phyloP scores from a whole-genome alignment of 2,888 invertebrate genomes.

The Spisula subtruncata region DNA sequence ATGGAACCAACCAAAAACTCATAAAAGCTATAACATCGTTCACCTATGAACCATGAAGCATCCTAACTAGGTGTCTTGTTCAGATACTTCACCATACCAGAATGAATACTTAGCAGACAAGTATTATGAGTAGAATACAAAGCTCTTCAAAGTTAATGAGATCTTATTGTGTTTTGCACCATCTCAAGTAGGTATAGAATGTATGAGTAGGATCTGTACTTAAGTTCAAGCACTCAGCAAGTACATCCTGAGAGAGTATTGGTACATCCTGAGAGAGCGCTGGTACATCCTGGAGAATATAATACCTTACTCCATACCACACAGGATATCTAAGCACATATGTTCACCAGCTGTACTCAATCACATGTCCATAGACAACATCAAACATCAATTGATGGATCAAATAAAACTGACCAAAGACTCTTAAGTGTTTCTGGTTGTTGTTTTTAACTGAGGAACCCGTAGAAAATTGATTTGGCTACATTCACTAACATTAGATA shows the following conservation, averaged over 20 bases:
- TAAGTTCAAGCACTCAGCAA: slow-evolving; percentile 5
- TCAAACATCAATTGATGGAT: neutral
- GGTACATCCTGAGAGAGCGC: neutral
- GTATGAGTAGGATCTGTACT: neutral
- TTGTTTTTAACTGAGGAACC: too few relatives aligned
- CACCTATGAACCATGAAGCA: too few relatives aligned
- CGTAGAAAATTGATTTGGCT: too few relatives aligned
- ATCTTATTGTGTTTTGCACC: slow-evolving; percentile 1
- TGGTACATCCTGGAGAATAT: neutral
- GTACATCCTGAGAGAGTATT: too few relatives aligned
- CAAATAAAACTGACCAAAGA: too few relatives aligned
- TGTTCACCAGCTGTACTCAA: neutral
- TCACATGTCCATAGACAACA: neutral
- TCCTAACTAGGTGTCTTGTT: too few relatives aligned
- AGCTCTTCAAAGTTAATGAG: neutral
- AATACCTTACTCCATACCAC: slow-evolving; percentile 18
- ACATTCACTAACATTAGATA: too few relatives aligned
- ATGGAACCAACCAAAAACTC: too few relatives aligned
- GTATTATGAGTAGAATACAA: neutral
- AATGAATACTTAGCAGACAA: too few relatives aligned
- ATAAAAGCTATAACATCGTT: too few relatives aligned
- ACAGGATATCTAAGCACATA: neutral
- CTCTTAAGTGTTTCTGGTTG: too few relatives aligned
- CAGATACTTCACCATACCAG: too few relatives aligned
- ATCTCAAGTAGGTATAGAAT: slow-evolving; percentile 18